These are phyloP conservation scores for Canis aureus DNA, from an alignment of 2,113 vertebrate species.

Conservation along the genomic window DNA sequence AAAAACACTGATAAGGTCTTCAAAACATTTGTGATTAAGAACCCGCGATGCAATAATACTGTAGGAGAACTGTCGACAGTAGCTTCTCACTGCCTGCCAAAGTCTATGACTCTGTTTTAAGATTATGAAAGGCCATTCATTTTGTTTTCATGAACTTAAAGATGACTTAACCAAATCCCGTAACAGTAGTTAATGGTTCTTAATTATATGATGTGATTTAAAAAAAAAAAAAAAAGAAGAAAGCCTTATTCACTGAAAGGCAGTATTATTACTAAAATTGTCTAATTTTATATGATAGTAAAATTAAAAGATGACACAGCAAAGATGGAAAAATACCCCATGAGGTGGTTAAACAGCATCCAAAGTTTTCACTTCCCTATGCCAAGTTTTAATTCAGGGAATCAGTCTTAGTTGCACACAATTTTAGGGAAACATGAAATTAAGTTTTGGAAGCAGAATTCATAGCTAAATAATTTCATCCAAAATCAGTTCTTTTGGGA, in stretches of 20 bases:
- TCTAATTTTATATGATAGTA: conserved; percentile 60
- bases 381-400: conserved; percentile 75
- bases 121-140: conserved; percentile 80
- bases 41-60: conserved; percentile 72
- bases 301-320: conserved; percentile 77
- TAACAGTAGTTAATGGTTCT: conserved; percentile 82
- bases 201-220: conserved; percentile 82
- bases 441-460: conserved; percentile 60
- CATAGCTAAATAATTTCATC: conserved; percentile 32
- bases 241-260: conserved; percentile 73
- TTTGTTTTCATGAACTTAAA: conserved; percentile 83
- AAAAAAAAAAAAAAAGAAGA: conserved; percentile 69
- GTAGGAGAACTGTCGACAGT: conserved; percentile 54
- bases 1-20: conserved; percentile 76
- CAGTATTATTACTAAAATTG: conserved; percentile 80
- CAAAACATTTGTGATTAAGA: conserved; percentile 69
- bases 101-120: conserved; percentile 72
- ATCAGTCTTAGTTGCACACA: conserved; percentile 49
- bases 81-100: conserved; percentile 77
- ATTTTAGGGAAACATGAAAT: conserved; percentile 64
- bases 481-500: neutral
- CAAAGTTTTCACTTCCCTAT: conserved; percentile 29
- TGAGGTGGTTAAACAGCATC: conserved; percentile 53
- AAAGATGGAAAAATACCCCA: conserved; percentile 67
- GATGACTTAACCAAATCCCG: conserved; percentile 82